These are phyloP conservation scores for Gallinago solitaria DNA, from an alignment of 2,797 vertebrate genomes.

Conservation along the genomic window DNA sequence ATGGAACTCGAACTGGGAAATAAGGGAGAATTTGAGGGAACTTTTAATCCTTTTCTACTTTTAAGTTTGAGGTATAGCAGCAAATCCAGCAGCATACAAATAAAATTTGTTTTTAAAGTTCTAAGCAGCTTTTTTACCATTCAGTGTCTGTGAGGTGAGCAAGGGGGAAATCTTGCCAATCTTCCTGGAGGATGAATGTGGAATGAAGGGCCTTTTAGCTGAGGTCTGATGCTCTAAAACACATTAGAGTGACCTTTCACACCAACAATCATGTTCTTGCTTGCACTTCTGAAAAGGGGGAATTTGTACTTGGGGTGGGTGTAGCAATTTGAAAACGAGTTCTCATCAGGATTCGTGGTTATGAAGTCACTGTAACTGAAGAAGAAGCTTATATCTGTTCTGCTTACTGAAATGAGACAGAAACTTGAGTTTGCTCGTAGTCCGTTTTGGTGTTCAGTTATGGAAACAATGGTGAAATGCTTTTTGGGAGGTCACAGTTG, in stretches of 20 bases:
- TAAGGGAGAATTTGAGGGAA: background rate
- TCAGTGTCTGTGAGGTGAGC: background rate
- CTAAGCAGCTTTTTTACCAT: background rate
- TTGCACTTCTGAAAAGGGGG: background rate
- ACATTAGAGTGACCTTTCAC: background rate
- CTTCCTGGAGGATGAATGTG: background rate
- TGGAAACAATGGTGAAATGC: background rate
- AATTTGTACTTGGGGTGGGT: background rate
- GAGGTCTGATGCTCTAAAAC: background rate
- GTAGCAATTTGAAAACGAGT: background rate
- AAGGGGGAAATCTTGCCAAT: background rate
- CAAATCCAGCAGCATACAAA: background rate
- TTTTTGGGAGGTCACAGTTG: background rate
- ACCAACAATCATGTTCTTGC: accelerated
- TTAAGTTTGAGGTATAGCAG: background rate
- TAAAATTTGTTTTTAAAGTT: background rate
- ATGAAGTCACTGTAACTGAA: background rate
- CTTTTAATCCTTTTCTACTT: background rate
- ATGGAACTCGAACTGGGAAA: background rate
- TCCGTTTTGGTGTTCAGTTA: background rate
- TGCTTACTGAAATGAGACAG: background rate
- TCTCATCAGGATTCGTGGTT: background rate
- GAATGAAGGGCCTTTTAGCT: background rate
- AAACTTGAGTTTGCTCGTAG: background rate
- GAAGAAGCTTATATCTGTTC: background rate